phyloP scores from a whole-genome alignment of 1,140 invertebrate genomes.

The Ceratina japonica region DNA sequence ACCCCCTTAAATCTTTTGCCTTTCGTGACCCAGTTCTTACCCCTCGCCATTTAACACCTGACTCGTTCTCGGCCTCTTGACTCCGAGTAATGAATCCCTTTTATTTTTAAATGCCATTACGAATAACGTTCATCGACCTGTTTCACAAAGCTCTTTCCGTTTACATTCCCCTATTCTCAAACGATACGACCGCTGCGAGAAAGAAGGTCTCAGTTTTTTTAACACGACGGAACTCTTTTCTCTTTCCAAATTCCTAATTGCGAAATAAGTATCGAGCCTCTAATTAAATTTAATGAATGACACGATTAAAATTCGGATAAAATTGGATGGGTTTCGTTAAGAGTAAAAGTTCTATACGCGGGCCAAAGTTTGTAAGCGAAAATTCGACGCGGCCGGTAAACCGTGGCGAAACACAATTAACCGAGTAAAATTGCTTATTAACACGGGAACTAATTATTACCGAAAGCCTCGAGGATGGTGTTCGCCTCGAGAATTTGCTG shows the following conservation, averaged over 20 bases:
- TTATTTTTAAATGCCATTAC: constrained; percentile 50
- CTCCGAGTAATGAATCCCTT: constrained; percentile 45
- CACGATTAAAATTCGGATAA: too few species aligned
- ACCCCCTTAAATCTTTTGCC: constrained; percentile 47
- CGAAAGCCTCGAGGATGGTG: constrained; percentile 95
- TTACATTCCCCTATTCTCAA: constrained; percentile 21
- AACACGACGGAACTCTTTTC: not conserved
- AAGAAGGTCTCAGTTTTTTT: not conserved
- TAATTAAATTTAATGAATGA: too few species aligned
- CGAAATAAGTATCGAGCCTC: not conserved
- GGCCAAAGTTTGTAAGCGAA: not conserved
- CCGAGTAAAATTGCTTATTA: constrained; percentile 15
- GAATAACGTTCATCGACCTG: constrained; percentile 39
- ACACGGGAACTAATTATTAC: constrained; percentile 78
- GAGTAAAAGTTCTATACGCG: too few species aligned
- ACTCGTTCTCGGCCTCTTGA: constrained; percentile 41
- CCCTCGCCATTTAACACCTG: constrained; percentile 58
- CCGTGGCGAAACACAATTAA: constrained; percentile 1
- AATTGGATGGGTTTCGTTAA: too few species aligned
- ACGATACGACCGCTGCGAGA: not conserved
- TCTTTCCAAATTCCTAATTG: not conserved
- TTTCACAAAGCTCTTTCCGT: constrained; percentile 19
- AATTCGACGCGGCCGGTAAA: constrained; percentile 1
- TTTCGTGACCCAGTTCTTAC: constrained; percentile 51
- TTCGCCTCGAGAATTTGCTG: constrained; percentile 97